Evolutionary conservation across 2,888 invertebrate genomes (phyloP).

Genomic region (Nephrotoma appendiculata): DNA sequence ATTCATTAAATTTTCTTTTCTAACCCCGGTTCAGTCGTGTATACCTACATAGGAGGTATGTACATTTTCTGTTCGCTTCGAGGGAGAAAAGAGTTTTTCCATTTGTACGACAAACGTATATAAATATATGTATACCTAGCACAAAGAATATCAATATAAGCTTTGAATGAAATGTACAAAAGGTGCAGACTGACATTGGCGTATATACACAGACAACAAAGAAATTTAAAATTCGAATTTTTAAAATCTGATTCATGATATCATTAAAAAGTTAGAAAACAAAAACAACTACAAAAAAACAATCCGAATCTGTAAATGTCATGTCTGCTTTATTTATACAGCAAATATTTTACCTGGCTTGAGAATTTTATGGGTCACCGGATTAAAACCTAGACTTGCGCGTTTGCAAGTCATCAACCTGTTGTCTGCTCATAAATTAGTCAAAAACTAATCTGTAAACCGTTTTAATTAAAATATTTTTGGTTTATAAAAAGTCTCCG

Average conservation of each 20-base stretch:
- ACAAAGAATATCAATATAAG: not conserved
- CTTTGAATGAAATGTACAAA: not conserved
- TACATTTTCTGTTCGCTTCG: not conserved
- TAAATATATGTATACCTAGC: not conserved
- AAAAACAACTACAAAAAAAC: not conserved
- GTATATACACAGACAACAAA: not conserved
- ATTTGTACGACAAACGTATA: not conserved
- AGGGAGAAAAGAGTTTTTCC: not conserved
- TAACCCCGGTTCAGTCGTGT: not conserved
- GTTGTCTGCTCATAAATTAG: not conserved
- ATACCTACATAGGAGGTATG: no score
- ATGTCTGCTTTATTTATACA: not conserved
- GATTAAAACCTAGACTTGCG: not conserved
- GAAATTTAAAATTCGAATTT: not conserved
- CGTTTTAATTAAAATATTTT: not conserved
- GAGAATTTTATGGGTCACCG: not conserved
- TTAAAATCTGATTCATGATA: not conserved
- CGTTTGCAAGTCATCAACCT: not conserved
- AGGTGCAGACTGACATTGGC: not conserved
- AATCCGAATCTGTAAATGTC: not conserved
- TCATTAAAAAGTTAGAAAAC: not conserved
- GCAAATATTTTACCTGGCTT: not conserved
- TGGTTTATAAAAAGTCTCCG: not conserved
- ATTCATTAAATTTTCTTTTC: not conserved
- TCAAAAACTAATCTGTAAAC: not conserved